phyloP scores from a whole-genome alignment of 2,113 vertebrate genomes.

The Sapayoa aenigma region DNA sequence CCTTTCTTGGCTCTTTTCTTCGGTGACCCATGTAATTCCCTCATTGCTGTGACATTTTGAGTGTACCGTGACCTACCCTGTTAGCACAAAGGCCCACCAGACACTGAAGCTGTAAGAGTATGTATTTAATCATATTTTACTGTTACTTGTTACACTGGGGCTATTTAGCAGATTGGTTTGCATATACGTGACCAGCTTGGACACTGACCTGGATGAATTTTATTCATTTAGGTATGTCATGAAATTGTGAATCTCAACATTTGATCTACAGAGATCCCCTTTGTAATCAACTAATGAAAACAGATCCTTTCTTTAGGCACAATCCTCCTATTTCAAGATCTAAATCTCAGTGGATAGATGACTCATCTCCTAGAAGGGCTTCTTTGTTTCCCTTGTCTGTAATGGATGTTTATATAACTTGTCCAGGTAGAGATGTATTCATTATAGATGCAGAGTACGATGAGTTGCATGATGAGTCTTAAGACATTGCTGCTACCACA shows the following conservation, averaged over 20 bases:
- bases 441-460: neutral
- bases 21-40: slow-evolving; percentile 30
- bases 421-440: neutral
- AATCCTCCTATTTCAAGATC: neutral
- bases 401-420: neutral
- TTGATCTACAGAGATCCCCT: neutral
- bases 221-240: neutral
- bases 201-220: neutral
- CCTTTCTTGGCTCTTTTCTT: slow-evolving; percentile 24
- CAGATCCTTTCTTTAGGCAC: neutral
- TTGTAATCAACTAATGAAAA: neutral
- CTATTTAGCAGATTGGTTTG: neutral
- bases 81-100: slow-evolving; percentile 11
- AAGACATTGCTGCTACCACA: neutral
- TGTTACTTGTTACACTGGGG: neutral
- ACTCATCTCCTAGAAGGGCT: neutral
- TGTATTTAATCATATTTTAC: neutral
- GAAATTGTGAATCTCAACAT: neutral
- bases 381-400: neutral
- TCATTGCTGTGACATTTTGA: slow-evolving; percentile 46
- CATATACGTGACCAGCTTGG: neutral
- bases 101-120: neutral
- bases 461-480: neutral
- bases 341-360: neutral
- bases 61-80: slow-evolving; percentile 20